phyloP scores from a whole-genome alignment of 2,888 invertebrate species.

The Pimpla rufipes region DNA sequence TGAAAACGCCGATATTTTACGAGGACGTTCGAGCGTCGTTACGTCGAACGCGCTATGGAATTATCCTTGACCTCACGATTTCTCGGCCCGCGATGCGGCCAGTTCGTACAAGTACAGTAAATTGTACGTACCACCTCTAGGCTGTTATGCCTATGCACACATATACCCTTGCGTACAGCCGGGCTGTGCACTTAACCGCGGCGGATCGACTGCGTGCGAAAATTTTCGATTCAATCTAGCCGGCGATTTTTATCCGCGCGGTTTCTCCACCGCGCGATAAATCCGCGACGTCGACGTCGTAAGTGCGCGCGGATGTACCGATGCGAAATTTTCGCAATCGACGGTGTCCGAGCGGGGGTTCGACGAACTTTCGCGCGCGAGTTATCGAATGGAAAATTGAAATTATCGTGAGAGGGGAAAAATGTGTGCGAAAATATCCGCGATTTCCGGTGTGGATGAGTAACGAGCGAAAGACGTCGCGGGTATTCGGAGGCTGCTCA shows the following conservation, averaged over 20 bases:
- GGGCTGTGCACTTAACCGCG: constrained; percentile 21
- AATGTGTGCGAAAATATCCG: too few species aligned
- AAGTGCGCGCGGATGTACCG: constrained; percentile 30
- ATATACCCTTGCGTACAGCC: constrained; percentile 6
- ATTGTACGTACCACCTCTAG: constrained; percentile 45
- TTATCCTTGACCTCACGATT: constrained; percentile 80
- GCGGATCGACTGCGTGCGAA: constrained; percentile 64
- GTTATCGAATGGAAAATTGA: constrained; percentile 24
- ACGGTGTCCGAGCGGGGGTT: constrained; percentile 1
- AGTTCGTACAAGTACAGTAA: constrained; percentile 56
- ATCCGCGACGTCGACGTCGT: constrained; percentile 51
- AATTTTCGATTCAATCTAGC: constrained; percentile 67
- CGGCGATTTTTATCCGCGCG: constrained; percentile 64
- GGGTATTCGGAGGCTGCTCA: too few species aligned
- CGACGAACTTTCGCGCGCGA: neutral
- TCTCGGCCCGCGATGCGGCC: constrained; percentile 48
- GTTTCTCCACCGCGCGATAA: constrained; percentile 58
- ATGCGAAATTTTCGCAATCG: constrained; percentile 51
- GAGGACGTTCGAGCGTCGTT: constrained; percentile 80
- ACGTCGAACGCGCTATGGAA: constrained; percentile 78
- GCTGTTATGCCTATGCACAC: constrained; percentile 1
- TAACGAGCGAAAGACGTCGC: too few species aligned
- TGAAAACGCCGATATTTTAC: constrained; percentile 80
- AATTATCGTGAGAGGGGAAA: too few species aligned
- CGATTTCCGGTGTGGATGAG: too few species aligned